These are phyloP conservation scores for Nasonovia ribisnigri DNA, from an alignment of 2,888 invertebrate genomes.

Conservation along the genomic window DNA sequence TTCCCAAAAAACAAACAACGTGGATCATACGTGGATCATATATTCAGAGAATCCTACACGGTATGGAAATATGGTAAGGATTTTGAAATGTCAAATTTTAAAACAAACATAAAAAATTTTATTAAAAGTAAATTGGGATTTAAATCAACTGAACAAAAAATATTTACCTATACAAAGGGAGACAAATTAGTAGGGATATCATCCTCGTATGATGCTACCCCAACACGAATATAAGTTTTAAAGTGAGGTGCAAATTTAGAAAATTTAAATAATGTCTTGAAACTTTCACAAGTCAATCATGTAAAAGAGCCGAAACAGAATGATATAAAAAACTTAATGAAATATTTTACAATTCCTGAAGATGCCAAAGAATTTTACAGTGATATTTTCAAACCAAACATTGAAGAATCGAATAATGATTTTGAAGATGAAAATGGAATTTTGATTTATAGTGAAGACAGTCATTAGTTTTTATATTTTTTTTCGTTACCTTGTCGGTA, in stretches of 20 bases:
- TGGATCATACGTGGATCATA: too few species aligned
- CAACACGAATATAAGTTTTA: neutral
- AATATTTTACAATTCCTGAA: neutral
- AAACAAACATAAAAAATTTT: too few species aligned
- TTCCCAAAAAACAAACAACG: too few species aligned
- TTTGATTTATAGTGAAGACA: neutral
- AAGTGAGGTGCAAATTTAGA: neutral
- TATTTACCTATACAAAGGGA: too few species aligned
- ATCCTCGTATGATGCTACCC: neutral
- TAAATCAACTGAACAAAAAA: too few species aligned
- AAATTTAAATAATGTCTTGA: neutral
- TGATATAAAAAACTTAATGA: neutral
- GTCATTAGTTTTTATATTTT: neutral
- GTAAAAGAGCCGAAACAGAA: neutral
- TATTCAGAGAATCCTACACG: too few species aligned
- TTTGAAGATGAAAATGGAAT: neutral
- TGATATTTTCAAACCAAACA: neutral
- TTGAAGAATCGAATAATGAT: neutral
- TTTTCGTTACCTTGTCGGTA: too few species aligned
- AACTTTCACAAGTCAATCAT: neutral
- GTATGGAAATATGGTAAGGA: too few species aligned
- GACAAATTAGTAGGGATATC: neutral
- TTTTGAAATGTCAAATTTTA: too few species aligned
- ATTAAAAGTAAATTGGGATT: too few species aligned
- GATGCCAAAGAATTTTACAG: neutral